Base-by-base conservation (phyloP, 1,140 invertebrate genomes). In the Psix sp. region DNA sequence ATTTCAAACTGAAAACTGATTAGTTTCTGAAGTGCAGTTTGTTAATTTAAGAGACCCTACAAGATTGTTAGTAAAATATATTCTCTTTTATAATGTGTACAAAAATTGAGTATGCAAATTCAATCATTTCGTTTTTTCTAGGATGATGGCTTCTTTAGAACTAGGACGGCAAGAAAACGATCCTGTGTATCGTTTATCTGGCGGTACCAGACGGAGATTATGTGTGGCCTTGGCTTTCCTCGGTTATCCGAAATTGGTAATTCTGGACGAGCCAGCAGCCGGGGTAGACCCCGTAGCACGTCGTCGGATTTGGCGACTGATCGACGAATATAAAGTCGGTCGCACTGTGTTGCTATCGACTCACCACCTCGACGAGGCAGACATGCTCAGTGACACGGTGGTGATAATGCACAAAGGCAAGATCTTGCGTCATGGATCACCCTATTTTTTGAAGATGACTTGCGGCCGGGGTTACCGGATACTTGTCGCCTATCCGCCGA, bases 211-310 rank as follows among this genome's bases (percentile, higher is more conserved):
- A 62, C 84, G 91, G 0, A 86, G 91, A 4, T 80, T 92, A 6
- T 91, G 90, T 74, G 91, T 92, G 11, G 90, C 90, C 33, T 84
- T 92, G 6, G 91, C 91, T 0, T 92, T 98, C 68, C 90, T 98
- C 7, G 94, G 94, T 11, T 90, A 92, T 54, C 95, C 95, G 4
- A 90, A 91, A 33, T 87, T 97, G 1, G 91, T 96, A 5, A 94
- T 97, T 60, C 86, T 98, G 52, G 96, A 95, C 80, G 94, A 95
- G 71, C 93, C 93, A 2, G 94, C 93, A 5, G 92, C 92, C 40
- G 93, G 94, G 0, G 93, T 95, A 9, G 94, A 96, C 81, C 93
- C 93, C 0, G 91, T 93, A 9, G 92, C 93, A 0, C 84, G 92
- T 17, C 90, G 93, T 52, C 91, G 92, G 39, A 90, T 95, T 29